Conservation (phyloP, 2,113 vertebrate genomes). For the Rhizomys pruinosus region DNA sequence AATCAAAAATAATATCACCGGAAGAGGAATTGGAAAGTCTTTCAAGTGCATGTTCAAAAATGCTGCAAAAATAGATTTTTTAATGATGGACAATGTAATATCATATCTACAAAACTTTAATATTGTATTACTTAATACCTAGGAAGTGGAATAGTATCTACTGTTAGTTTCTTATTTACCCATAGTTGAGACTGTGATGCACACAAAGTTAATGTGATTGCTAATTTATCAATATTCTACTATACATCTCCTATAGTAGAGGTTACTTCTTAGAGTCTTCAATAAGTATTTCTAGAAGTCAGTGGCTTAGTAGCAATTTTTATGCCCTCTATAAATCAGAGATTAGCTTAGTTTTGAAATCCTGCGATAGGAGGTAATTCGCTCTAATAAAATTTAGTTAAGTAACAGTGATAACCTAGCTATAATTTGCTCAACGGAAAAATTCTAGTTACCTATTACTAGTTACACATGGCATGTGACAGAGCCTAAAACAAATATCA, state of each 20-base stretch:
- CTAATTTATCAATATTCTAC: neutral
- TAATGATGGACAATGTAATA: constrained; percentile 47
- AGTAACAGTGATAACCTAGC: neutral
- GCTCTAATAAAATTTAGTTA: neutral
- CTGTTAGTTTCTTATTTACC: neutral
- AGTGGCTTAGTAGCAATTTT: neutral
- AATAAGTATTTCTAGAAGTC: neutral
- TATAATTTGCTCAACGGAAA: neutral
- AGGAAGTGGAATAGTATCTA: neutral
- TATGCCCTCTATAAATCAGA: neutral
- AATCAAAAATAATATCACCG: constrained; percentile 76
- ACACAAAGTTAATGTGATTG: neutral
- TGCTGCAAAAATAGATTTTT: constrained; percentile 72
- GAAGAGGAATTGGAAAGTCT: constrained; percentile 75
- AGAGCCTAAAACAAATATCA: neutral
- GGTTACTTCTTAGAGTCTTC: neutral
- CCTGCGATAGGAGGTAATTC: neutral
- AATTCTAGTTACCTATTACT: neutral
- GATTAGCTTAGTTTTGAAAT: neutral
- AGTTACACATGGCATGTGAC: neutral
- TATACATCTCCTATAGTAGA: neutral
- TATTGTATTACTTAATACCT: constrained; percentile 1
- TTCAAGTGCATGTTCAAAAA: constrained; percentile 72
- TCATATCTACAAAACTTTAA: constrained; percentile 38
- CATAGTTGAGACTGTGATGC: neutral